Evolutionary conservation across 1,140 invertebrate species (phyloP).

Genomic region (Solen grandis): DNA sequence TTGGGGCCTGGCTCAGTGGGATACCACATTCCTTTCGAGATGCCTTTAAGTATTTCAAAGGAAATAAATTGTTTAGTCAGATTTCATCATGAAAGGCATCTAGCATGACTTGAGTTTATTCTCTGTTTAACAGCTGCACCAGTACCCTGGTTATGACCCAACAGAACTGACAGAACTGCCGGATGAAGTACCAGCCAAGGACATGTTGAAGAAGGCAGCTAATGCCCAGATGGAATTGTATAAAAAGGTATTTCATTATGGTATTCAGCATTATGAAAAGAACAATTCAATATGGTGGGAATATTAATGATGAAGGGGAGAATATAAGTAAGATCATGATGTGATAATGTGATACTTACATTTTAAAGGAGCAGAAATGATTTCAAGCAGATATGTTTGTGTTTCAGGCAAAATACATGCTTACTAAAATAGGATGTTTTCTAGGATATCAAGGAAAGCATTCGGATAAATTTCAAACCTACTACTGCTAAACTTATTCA

Average conservation of each 20-base stretch:
- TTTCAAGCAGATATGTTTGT: no score
- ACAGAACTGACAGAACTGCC: slow-evolving; percentile 75
- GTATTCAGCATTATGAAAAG: background rate
- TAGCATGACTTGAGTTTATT: background rate
- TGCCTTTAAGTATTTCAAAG: background rate
- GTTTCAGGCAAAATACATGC: no score
- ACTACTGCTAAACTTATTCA: no score
- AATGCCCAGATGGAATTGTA: slow-evolving; percentile 72
- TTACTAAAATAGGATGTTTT: no score
- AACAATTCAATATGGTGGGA: background rate
- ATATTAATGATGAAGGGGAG: no score
- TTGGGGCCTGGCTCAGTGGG: background rate
- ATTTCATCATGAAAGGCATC: background rate
- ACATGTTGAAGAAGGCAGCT: slow-evolving; percentile 75
- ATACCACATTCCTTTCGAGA: background rate
- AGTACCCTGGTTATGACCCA: slow-evolving; percentile 77
- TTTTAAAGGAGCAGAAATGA: no score
- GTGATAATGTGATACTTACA: no score
- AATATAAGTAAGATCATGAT: no score
- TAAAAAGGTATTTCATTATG: slow-evolving; percentile 68
- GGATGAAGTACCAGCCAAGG: slow-evolving; percentile 65
- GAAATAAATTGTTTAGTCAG: background rate
- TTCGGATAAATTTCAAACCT: no score
- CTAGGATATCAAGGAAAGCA: no score
- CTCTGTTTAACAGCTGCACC: slow-evolving; percentile 69